These are phyloP conservation scores for Drosophila erecta DNA, from an alignment of 1,140 invertebrate genomes.

Conservation along the genomic window DNA sequence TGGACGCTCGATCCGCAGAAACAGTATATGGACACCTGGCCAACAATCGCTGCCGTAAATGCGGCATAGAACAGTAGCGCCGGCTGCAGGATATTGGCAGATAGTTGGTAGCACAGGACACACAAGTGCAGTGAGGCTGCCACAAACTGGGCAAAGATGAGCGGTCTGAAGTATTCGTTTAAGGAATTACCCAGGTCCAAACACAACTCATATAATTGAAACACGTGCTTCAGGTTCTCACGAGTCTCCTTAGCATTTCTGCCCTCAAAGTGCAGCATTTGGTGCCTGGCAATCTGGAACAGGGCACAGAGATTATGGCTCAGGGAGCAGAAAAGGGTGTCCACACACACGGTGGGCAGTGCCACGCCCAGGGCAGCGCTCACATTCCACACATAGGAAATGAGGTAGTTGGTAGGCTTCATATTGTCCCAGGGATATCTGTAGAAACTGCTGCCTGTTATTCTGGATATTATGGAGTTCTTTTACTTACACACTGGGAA, in stretches of 20 bases:
- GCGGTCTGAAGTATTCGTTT: constrained; percentile 37
- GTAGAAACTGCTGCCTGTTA: not conserved
- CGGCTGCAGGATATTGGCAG: constrained; percentile 36
- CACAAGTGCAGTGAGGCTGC: constrained; percentile 50
- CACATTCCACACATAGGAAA: constrained; percentile 61
- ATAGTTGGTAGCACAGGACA: constrained; percentile 49
- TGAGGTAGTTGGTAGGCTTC: constrained; percentile 21
- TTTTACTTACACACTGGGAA: constrained; percentile 46
- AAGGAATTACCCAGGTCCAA: constrained; percentile 20
- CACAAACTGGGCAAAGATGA: constrained; percentile 47
- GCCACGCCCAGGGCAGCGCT: constrained; percentile 37
- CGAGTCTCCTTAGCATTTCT: not conserved
- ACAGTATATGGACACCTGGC: constrained; percentile 54
- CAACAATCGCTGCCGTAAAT: constrained; percentile 45
- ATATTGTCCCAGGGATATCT: constrained; percentile 60
- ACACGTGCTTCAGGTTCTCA: constrained; percentile 26
- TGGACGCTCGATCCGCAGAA: constrained; percentile 42
- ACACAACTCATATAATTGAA: constrained; percentile 15
- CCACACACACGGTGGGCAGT: constrained; percentile 45
- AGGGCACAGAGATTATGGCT: constrained; percentile 53
- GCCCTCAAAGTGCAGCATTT: constrained; percentile 28
- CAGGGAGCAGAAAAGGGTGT: constrained; percentile 47
- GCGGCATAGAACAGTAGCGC: constrained; percentile 42
- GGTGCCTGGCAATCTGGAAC: constrained; percentile 31
- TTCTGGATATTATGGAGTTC: too few relatives aligned